Conservation (phyloP, 1,140 invertebrate genomes). For the Drosophila paulistorum region DNA sequence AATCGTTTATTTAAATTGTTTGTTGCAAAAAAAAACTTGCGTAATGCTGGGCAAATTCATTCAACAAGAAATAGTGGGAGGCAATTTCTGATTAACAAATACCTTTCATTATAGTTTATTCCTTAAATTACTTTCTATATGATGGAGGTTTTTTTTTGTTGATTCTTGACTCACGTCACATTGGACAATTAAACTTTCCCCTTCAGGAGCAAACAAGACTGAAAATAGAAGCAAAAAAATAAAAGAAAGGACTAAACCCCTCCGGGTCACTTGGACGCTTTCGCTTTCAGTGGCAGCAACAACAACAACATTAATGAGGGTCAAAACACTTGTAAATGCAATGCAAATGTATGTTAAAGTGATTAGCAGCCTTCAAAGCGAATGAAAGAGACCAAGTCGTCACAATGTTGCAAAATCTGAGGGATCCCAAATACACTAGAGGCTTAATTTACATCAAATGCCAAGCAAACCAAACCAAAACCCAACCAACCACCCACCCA, state of each 20-base stretch:
- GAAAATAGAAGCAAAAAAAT: conserved; percentile 11
- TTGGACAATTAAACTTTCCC: conserved; percentile 13
- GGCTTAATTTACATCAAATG: conserved; percentile 63
- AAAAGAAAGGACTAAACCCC: conserved; percentile 52
- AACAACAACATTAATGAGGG: conserved; percentile 70
- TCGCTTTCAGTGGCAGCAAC: conserved; percentile 11
- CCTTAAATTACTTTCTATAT: background rate
- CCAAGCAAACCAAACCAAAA: background rate
- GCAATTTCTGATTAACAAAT: too few species aligned
- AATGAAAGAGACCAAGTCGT: conserved; percentile 32
- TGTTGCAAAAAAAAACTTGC: too few species aligned
- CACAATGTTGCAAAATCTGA: conserved; percentile 46
- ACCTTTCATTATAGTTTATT: too few species aligned
- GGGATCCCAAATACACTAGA: conserved; percentile 67
- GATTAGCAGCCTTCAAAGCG: conserved; percentile 80
- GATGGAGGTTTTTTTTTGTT: background rate
- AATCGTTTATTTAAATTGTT: too few species aligned
- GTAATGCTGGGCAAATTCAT: too few species aligned
- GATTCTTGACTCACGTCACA: conserved; percentile 11
- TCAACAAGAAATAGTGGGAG: too few species aligned
- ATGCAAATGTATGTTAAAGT: conserved; percentile 83
- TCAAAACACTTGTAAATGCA: conserved; percentile 81
- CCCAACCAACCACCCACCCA: conserved; percentile 13
- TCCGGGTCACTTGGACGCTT: conserved; percentile 41
- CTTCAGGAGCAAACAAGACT: background rate